phyloP scores from a whole-genome alignment of 1,140 invertebrate genomes.

The Drosophila gunungcola region DNA sequence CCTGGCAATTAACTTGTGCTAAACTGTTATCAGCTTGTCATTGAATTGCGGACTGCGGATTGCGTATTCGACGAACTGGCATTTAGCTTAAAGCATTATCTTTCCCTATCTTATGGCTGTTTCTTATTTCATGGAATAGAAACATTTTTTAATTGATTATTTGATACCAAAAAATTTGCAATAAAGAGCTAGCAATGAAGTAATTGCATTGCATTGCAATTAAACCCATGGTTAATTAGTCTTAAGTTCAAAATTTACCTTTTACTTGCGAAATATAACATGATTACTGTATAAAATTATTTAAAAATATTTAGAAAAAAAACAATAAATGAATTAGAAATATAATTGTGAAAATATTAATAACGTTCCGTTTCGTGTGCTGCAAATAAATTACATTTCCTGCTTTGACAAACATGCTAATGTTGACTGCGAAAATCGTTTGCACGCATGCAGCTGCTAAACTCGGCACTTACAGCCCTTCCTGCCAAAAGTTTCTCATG shows the following conservation, averaged over 20 bases:
- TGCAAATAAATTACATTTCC: constrained; percentile 62
- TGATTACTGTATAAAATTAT: neutral
- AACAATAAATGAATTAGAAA: neutral
- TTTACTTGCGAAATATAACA: too few species aligned
- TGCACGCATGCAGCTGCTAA: constrained; percentile 41
- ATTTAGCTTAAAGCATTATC: constrained; percentile 4
- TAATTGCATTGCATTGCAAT: neutral
- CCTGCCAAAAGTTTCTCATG: constrained; percentile 21
- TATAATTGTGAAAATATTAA: neutral
- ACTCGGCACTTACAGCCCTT: constrained; percentile 26
- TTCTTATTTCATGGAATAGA: neutral
- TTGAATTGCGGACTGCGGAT: constrained; percentile 36
- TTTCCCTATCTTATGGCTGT: constrained; percentile 6
- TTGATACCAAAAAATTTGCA: too few species aligned
- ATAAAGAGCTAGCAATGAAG: neutral
- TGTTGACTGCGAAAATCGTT: constrained; percentile 67
- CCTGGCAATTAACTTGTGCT: constrained; percentile 53
- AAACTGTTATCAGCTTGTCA: constrained; percentile 46
- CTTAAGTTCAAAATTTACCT: too few species aligned
- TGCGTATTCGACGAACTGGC: constrained; percentile 36
- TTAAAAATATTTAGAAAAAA: neutral
- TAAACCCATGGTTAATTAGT: too few species aligned
- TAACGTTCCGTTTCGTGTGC: constrained; percentile 27
- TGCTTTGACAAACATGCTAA: constrained; percentile 63
- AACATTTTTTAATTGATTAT: neutral